Conservation (phyloP, 2,888 invertebrate species). For the Oegoconia quadripuncta region DNA sequence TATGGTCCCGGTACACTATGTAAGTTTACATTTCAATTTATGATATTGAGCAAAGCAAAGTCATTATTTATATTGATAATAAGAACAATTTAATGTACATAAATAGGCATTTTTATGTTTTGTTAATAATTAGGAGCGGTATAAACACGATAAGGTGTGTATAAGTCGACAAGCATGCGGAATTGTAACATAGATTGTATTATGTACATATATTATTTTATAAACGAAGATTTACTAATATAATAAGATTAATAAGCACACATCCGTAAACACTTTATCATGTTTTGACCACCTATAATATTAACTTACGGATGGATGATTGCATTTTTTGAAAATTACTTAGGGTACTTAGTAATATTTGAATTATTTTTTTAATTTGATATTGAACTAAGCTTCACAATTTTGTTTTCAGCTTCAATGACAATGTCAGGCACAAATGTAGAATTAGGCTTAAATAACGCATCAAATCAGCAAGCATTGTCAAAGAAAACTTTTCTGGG, state of each 20-base stretch:
- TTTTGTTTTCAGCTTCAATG: constrained; percentile 82
- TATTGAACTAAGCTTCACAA: neutral
- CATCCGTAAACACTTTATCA: constrained; percentile 52
- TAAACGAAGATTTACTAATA: constrained; percentile 40
- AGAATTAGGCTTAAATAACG: constrained; percentile 70
- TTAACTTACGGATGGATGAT: constrained; percentile 1
- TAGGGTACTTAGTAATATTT: neutral
- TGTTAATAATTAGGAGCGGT: constrained; percentile 26
- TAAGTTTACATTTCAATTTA: constrained; percentile 17
- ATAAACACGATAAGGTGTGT: constrained; percentile 66
- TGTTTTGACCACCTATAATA: constrained; percentile 44
- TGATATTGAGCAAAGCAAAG: constrained; percentile 58
- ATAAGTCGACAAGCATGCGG: constrained; percentile 42
- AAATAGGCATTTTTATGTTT: constrained; percentile 47
- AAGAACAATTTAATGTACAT: constrained; percentile 27
- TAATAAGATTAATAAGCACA: no score
- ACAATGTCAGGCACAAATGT: constrained; percentile 82
- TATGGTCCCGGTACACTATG: constrained; percentile 65
- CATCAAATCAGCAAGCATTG: constrained; percentile 65
- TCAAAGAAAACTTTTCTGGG: constrained; percentile 74
- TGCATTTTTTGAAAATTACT: neutral
- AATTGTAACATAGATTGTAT: constrained; percentile 40
- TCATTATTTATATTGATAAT: constrained; percentile 41
- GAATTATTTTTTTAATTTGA: no score
- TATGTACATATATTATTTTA: constrained; percentile 42